These are phyloP conservation scores for Megaceryle alcyon DNA, from an alignment of 2,797 vertebrate genomes.

Conservation along the genomic window DNA sequence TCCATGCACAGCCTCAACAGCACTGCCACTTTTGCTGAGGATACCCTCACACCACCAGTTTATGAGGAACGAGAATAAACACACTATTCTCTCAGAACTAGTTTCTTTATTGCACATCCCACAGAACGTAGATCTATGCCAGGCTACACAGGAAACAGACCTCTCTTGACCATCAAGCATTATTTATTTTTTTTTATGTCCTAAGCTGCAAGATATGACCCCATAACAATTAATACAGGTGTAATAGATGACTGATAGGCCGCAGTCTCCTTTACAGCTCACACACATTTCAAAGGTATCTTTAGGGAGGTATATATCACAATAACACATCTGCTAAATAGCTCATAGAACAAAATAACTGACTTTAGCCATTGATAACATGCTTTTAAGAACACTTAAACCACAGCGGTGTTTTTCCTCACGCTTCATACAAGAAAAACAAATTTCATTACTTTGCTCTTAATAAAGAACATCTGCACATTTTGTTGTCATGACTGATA, in stretches of 20 bases:
- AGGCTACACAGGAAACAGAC: background rate
- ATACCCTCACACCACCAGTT: background rate
- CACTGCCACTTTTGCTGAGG: background rate
- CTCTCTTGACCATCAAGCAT: background rate
- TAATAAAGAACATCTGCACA: constrained; percentile 52
- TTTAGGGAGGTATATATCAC: background rate
- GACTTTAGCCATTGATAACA: background rate
- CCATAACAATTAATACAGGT: background rate
- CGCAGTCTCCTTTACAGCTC: background rate
- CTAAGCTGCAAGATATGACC: background rate
- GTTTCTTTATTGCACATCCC: background rate
- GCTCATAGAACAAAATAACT: background rate
- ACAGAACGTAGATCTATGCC: background rate
- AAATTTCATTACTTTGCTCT: background rate
- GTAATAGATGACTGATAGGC: background rate
- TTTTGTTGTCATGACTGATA: constrained; percentile 12
- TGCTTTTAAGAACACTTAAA: background rate
- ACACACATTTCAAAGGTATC: background rate
- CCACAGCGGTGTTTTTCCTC: background rate
- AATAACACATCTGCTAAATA: background rate
- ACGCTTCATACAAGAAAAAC: background rate
- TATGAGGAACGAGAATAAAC: background rate
- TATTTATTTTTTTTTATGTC: background rate
- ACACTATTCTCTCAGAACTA: background rate
- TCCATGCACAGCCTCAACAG: background rate